These are phyloP conservation scores for Parasteatoda tepidariorum DNA, from an alignment of 1,140 invertebrate genomes.

Conservation along the genomic window DNA sequence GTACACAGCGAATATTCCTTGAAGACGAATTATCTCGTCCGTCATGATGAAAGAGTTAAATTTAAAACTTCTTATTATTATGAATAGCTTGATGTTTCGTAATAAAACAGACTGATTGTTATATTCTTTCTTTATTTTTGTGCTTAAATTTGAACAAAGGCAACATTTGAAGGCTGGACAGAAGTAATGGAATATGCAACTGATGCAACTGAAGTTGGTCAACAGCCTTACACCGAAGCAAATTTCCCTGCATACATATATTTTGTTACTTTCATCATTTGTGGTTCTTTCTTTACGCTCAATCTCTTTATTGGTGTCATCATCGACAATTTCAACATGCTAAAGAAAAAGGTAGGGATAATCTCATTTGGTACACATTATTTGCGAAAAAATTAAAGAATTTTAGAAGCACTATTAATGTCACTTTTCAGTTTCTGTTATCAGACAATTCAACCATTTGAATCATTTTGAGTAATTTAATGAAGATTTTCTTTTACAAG, in stretches of 20 bases:
- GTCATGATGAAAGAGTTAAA: too few relatives aligned
- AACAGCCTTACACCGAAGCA: constrained; percentile 91
- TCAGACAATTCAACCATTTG: too few relatives aligned
- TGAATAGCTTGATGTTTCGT: too few relatives aligned
- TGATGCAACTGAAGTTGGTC: constrained; percentile 90
- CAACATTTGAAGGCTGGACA: constrained; percentile 88
- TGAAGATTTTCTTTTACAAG: too few relatives aligned
- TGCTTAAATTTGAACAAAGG: constrained; percentile 68
- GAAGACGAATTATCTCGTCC: too few relatives aligned
- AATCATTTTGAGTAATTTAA: too few relatives aligned
- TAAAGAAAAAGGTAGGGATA: constrained; percentile 89
- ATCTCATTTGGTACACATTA: neutral
- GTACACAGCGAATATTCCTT: too few relatives aligned
- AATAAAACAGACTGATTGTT: neutral
- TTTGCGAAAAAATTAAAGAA: neutral
- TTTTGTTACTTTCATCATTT: constrained; percentile 98
- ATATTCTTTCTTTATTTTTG: neutral
- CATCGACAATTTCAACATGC: constrained; percentile 98
- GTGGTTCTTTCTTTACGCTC: constrained; percentile 96
- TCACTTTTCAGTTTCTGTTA: too few relatives aligned
- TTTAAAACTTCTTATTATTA: too few relatives aligned
- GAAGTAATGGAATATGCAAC: constrained; percentile 99
- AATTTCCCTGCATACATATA: constrained; percentile 98
- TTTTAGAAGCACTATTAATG: too few relatives aligned
- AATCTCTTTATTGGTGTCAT: constrained; percentile 98